Base-by-base conservation (phyloP, 2,797 vertebrate genomes). In the Halcyon leucocephala region DNA sequence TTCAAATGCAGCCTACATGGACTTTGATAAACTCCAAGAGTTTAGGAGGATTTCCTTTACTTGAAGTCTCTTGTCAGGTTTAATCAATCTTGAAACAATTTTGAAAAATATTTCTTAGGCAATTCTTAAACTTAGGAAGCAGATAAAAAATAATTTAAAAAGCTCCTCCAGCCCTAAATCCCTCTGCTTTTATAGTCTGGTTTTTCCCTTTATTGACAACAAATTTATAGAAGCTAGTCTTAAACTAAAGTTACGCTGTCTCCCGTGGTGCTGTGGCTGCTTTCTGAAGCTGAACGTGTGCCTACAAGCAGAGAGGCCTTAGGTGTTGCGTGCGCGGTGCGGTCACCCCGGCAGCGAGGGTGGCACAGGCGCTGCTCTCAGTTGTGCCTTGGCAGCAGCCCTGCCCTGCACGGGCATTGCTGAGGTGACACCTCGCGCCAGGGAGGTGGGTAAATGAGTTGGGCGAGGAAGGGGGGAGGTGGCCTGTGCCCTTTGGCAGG, bases 61-160 rank as follows among this genome's bases (percentile, higher is more conserved):
- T 48, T 82, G 39, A 96, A 74, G 21, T 37, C 33, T 93, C 37
- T 54, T 82, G 58, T 76, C 83, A 67, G 61, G 22, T 65, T 89
- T 67, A 86, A 82, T 86, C 55, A 71, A 41, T 74, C 57, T 89
- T 54, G 46, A 71, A 91, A 71, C 60, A 71, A 52, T 64, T 93
- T 69, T 14, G n/a, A 82, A 77, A 24, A 54, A 20, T 20, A 41
- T 67, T 52, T 86, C 24, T 48, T 51, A 29, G 35, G n/a, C 39
- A 88, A 17, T 77, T 93, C 54, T 93, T 91, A 66, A 94, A 67
- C 9, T 7, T 7, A 58, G 21, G 3, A 69, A 7, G 4, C 6
- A 20, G 24, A 15, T 44, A 18, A 16, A 77, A 74, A 48, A 48
- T 0, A 80, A 73, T 14, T 17, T 1, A 3, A 17, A 57, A n/a